phyloP scores from a whole-genome alignment of 2,797 vertebrate species.

The Eidolon dupreanum region DNA sequence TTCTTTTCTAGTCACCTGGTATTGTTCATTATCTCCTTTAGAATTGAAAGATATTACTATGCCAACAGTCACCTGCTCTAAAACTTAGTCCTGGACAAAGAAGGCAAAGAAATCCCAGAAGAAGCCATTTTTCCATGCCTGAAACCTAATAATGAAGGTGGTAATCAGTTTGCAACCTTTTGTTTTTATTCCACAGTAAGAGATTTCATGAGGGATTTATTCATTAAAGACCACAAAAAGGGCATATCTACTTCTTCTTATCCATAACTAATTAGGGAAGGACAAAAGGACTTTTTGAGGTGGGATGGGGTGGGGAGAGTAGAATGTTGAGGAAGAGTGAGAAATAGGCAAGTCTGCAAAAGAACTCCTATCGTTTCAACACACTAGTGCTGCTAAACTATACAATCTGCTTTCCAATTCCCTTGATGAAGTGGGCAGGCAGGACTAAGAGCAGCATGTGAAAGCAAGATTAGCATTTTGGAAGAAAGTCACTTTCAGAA shows the following conservation, averaged over 20 bases:
- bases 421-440: neutral
- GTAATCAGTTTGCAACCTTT: conserved; percentile 78
- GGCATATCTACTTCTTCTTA: conserved; percentile 68
- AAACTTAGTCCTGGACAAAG: conserved; percentile 71
- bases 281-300: conserved; percentile 61
- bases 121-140: conserved; percentile 61
- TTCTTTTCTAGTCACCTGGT: conserved; percentile 76
- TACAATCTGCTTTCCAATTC: neutral
- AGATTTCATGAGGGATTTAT: conserved; percentile 79
- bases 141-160: conserved; percentile 64
- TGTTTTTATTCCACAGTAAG: conserved; percentile 72
- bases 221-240: conserved; percentile 79
- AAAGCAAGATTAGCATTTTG: neutral
- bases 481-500: neutral
- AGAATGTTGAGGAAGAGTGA: neutral
- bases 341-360: neutral
- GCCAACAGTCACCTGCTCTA: conserved; percentile 64
- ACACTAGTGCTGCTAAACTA: neutral
- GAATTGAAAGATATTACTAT: conserved; percentile 75
- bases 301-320: neutral
- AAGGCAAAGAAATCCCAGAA: conserved; percentile 66
- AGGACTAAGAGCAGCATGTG: neutral
- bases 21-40: conserved; percentile 76
- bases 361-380: neutral
- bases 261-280: conserved; percentile 77